A percentile compares a stretch with the other conserved stretches of the same genome.
Evolutionary conservation across 2,888 invertebrate species (phyloP).

Genomic region (Parnassius orleans): DNA sequence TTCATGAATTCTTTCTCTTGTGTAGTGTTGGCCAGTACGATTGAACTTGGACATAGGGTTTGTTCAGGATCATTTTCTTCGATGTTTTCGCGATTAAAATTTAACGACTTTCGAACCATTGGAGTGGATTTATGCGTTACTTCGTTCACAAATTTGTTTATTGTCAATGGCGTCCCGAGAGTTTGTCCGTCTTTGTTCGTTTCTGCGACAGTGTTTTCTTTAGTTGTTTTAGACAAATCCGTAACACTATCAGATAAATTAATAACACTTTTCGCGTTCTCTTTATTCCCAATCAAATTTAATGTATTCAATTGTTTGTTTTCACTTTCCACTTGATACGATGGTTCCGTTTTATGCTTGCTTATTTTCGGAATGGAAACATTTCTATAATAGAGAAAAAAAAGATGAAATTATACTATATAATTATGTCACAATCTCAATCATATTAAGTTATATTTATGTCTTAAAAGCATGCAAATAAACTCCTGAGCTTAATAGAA

Average conservation of each 20-base stretch:
- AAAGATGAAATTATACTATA: too few species aligned
- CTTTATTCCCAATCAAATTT: constrained; percentile 18
- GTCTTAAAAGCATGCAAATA: too few species aligned
- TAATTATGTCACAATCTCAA: too few species aligned
- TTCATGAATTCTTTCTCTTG: constrained; percentile 66
- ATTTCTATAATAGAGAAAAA: constrained; percentile 38
- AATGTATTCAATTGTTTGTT: constrained; percentile 14
- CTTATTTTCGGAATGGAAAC: constrained; percentile 45
- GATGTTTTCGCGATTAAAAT: constrained; percentile 47
- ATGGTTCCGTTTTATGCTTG: constrained; percentile 41
- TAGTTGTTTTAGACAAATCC: constrained; percentile 40
- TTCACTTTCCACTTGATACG: constrained; percentile 24
- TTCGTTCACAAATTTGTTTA: constrained; percentile 61
- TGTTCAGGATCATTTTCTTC: constrained; percentile 49
- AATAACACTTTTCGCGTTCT: constrained; percentile 43
- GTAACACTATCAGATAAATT: constrained; percentile 47
- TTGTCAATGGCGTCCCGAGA: constrained; percentile 60
- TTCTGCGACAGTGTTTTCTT: constrained; percentile 46
- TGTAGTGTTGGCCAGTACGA: constrained; percentile 52
- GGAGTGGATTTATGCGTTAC: constrained; percentile 70
- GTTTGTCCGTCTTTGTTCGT: constrained; percentile 35
- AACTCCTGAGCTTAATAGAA: too few species aligned
- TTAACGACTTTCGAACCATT: constrained; percentile 62
- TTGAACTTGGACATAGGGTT: constrained; percentile 53
- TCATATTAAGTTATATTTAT: too few species aligned